These are phyloP conservation scores for Aythya fuligula DNA, from an alignment of 2,797 vertebrate genomes.

Conservation along the genomic window DNA sequence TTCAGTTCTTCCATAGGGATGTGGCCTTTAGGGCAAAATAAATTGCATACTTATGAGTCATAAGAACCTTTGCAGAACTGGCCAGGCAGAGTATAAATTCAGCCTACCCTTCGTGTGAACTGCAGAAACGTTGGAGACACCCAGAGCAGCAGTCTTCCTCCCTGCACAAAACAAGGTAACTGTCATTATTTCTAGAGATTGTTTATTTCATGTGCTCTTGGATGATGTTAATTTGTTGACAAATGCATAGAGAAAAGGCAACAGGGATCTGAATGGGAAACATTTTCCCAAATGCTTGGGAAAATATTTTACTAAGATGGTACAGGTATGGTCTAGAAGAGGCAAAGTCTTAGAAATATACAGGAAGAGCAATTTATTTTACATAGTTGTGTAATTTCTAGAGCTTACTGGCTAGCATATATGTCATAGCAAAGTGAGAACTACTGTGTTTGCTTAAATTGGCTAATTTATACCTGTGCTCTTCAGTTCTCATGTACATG, in stretches of 20 bases:
- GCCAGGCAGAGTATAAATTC: slow-evolving; percentile 65
- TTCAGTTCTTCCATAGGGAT: slow-evolving; percentile 63
- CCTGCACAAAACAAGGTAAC: slow-evolving; percentile 57
- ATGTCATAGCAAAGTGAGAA: neutral
- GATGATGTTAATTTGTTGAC: neutral
- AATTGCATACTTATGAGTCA: slow-evolving; percentile 56
- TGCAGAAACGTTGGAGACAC: slow-evolving; percentile 25
- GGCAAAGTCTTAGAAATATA: neutral
- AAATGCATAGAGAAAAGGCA: neutral
- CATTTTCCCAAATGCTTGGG: neutral
- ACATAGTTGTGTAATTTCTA: neutral
- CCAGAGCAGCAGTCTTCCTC: neutral
- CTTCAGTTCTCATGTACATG: neutral
- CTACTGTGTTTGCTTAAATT: neutral
- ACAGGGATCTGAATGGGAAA: neutral
- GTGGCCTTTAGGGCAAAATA: neutral
- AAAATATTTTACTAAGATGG: neutral
- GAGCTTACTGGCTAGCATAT: neutral
- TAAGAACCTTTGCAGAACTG: slow-evolving; percentile 38
- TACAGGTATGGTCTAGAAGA: neutral
- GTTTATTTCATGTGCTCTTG: neutral
- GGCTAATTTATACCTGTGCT: neutral
- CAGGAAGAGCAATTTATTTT: neutral
- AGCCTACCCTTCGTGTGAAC: neutral
- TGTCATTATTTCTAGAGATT: slow-evolving; percentile 17